Evolutionary conservation across 2,113 vertebrate genomes (phyloP), one percentile per base, ranked within the genome.

Genomic region (Dendropsophus ebraccatus): DNA sequence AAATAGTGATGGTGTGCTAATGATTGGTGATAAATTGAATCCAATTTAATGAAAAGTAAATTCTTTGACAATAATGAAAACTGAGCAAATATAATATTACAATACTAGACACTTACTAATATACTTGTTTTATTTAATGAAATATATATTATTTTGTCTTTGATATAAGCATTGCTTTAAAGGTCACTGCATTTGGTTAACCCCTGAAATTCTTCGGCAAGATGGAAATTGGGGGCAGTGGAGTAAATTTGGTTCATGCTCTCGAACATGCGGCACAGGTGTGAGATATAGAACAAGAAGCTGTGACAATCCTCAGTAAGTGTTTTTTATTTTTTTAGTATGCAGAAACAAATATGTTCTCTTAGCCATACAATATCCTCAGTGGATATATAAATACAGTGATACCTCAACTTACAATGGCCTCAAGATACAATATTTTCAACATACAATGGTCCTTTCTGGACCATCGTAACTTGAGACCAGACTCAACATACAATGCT

Each of bases 131-230:
- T 67, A 52, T 25, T 81, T 5, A 58, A 32, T 41, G 8, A 41
- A 41, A 41, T 41, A 17, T 69, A 19, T 69, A 35, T 56, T 79
- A 3, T 72, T 79, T 84, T 69, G 4, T 0, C 4, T 88, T 90
- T 78, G 90, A 56, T 91, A 90, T 76, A 89, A 99, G 98, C 96
- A 99, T 82, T 99, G 98, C 93, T 99, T 99, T 89, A 99, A 98
- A 94, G 98, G 98, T 82, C 97, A 98, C 90, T 99, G 98, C 91
- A 96, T 98, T 92, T 98, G 96, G 96, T 92, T 99, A 62, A 99
- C 97, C 0, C 95, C 96, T 16, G 97, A 99, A 91, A 96, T 99
- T 91, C 94, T 98, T 89, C 97, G 97, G 88, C 96, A 96, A 88
- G 97, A 99, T 4, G 98, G 98, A n/a, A 97, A 96, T 92, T 99